Percentiles rank a stretch among this genome's conserved stretches.
Evolutionary conservation across 2,888 invertebrate species (phyloP).

Genomic region (Athrips mouffetella): DNA sequence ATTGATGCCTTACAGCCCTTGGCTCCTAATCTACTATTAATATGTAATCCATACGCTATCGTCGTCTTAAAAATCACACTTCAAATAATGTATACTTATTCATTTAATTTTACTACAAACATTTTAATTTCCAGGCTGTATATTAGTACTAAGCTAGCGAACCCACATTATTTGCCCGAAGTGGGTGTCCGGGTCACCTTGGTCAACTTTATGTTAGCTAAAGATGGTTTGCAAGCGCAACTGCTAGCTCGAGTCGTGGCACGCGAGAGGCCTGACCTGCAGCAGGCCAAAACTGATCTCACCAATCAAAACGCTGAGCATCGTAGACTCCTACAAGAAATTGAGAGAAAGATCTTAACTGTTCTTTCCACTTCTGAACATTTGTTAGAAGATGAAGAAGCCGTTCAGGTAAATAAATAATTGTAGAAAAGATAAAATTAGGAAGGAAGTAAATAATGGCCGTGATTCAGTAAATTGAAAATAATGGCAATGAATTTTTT

Average conservation of each 20-base stretch:
- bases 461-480: background rate
- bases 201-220: conserved; percentile 95
- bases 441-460: background rate
- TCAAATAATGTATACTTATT: too few relatives aligned
- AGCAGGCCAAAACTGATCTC: conserved; percentile 91
- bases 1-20: too few relatives aligned
- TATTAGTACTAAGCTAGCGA: conserved; percentile 94
- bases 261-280: conserved; percentile 93
- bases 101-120: background rate
- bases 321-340: conserved; percentile 88
- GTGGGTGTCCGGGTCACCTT: conserved; percentile 94
- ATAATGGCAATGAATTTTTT: too few relatives aligned
- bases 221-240: conserved; percentile 92
- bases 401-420: conserved; percentile 80
- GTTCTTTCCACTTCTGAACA: conserved; percentile 72
- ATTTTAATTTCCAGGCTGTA: conserved; percentile 81
- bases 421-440: background rate
- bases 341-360: conserved; percentile 92
- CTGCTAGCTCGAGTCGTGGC: conserved; percentile 93
- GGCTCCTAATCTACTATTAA: too few relatives aligned
- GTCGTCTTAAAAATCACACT: too few relatives aligned
- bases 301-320: conserved; percentile 93
- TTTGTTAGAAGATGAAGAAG: conserved; percentile 92
- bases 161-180: conserved; percentile 96
- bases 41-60: too few relatives aligned